phyloP scores from a whole-genome alignment of 2,113 vertebrate species.

The Macroglossus sobrinus region DNA sequence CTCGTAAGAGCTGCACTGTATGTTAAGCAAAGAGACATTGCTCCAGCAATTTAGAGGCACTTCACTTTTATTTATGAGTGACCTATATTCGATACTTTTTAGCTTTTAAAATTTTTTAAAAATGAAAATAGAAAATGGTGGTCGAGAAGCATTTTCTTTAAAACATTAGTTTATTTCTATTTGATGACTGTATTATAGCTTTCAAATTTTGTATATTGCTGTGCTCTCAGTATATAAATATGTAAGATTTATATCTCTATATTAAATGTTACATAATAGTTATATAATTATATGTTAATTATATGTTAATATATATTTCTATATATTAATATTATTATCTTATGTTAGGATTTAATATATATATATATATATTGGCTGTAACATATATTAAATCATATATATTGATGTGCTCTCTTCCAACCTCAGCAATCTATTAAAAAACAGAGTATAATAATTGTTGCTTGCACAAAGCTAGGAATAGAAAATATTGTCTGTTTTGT shows the following conservation, averaged over 20 bases:
- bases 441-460: background rate
- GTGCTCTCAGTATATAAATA: background rate
- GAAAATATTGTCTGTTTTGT: background rate
- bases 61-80: background rate
- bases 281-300: background rate
- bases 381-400: background rate
- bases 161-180: background rate
- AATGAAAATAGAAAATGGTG: background rate
- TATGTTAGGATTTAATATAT: background rate
- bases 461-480: background rate
- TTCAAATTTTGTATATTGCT: background rate
- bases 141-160: background rate
- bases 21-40: background rate
- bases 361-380: background rate
- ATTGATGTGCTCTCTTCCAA: background rate
- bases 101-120: background rate
- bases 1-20: background rate
- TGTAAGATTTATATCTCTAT: background rate
- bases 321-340: background rate
- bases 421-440: background rate
- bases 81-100: background rate
- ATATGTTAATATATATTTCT: background rate
- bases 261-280: background rate
- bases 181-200: background rate
- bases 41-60: background rate